Percentiles rank a stretch among this genome's conserved stretches.
phyloP scores from a whole-genome alignment of 2,888 invertebrate species.

The Phoenoteleia sp. region DNA sequence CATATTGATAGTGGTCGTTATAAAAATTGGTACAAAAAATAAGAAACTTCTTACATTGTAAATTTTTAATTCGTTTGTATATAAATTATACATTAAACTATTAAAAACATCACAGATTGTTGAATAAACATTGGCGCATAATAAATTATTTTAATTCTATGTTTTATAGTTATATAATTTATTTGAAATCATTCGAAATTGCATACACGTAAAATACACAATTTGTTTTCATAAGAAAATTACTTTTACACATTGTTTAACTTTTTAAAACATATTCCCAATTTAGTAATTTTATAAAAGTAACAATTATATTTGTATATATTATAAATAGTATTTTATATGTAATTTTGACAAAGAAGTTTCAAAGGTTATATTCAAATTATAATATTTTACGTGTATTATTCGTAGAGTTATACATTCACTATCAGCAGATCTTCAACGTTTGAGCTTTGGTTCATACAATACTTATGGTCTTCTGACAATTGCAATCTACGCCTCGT shows the following conservation, averaged over 20 bases:
- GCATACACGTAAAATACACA: conserved; percentile 42
- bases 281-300: no score
- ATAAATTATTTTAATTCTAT: conserved; percentile 28
- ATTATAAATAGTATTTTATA: no score
- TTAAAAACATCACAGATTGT: conserved; percentile 57
- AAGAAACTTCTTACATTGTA: no score
- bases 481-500: conserved; percentile 24
- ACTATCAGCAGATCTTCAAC: conserved; percentile 13
- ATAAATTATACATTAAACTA: conserved; percentile 40
- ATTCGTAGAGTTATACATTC: conserved; percentile 20
- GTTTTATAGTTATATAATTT: conserved; percentile 15
- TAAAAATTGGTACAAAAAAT: no score
- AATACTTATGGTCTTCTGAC: conserved; percentile 51
- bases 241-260: no score
- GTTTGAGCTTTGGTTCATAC: conserved; percentile 64
- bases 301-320: no score
- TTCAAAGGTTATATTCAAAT: neutral
- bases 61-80: conserved; percentile 44
- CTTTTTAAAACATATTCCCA: neutral
- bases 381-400: conserved; percentile 48
- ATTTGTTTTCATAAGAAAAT: neutral
- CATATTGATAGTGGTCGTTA: no score
- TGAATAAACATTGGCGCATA: conserved; percentile 35
- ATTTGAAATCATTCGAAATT: neutral
- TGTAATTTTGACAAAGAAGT: no score